phyloP scores from a whole-genome alignment of 92 coral and sea anemone species.

The Epizoanthus ramosus region DNA sequence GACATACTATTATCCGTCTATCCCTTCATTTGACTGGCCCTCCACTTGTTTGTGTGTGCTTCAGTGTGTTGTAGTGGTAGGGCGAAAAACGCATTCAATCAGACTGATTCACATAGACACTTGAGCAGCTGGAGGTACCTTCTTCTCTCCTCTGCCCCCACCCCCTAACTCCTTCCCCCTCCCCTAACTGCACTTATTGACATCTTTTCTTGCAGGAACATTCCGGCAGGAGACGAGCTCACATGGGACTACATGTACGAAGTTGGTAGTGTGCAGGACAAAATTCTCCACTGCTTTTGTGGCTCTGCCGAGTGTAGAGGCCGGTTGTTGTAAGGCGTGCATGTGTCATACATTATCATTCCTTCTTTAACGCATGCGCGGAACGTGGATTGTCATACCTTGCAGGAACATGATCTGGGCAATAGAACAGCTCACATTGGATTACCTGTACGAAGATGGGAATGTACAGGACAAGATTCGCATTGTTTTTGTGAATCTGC shows the following conservation, averaged over 20 bases:
- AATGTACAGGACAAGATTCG: neutral
- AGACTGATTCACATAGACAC: neutral
- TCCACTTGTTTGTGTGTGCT: too few relatives aligned
- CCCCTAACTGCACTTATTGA: neutral
- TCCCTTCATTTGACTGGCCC: too few relatives aligned
- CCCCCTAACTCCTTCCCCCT: too few relatives aligned
- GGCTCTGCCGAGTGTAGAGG: conserved; percentile 98
- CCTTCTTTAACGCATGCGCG: too few relatives aligned
- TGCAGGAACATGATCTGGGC: too few relatives aligned
- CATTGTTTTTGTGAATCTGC: neutral
- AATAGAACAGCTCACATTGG: neutral
- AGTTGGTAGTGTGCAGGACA: conserved; percentile 94
- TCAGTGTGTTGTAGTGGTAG: too few relatives aligned
- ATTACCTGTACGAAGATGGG: neutral
- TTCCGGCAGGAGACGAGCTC: conserved; percentile 89
- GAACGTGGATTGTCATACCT: too few relatives aligned
- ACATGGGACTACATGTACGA: conserved; percentile 99
- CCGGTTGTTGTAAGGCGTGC: neutral
- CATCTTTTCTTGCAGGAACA: conserved; percentile 60
- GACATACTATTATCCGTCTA: too few relatives aligned
- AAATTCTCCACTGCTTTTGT: conserved; percentile 90
- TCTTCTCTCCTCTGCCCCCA: neutral
- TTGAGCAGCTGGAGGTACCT: neutral
- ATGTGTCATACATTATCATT: too few relatives aligned
- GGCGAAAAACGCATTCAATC: too few relatives aligned